A percentile compares a stretch with the other conserved stretches of the same genome.
Evolutionary conservation across 2,888 invertebrate genomes (phyloP).

Genomic region (Drosophila nr. perissopoda): DNA sequence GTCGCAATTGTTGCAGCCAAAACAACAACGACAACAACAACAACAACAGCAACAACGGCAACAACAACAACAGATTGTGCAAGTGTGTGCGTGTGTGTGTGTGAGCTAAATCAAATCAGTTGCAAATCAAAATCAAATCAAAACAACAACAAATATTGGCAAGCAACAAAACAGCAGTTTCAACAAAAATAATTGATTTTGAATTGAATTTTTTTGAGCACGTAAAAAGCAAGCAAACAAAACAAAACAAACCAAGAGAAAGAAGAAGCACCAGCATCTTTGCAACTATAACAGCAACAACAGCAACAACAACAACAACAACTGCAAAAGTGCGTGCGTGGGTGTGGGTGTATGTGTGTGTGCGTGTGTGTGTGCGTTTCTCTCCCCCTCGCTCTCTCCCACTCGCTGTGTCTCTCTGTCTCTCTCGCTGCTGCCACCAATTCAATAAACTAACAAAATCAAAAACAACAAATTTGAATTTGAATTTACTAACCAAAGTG

Average conservation of each 20-base stretch:
- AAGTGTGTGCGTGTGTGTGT: background rate
- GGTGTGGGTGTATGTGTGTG: background rate
- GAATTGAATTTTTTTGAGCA: conserved; percentile 69
- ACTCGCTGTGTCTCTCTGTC: background rate
- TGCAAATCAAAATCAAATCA: background rate
- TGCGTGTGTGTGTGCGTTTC: background rate
- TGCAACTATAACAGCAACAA: conserved; percentile 7
- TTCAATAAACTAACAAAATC: conserved; percentile 29
- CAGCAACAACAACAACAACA: conserved; percentile 3
- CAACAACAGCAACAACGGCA: conserved; percentile 26
- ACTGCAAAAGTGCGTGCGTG: conserved; percentile 19
- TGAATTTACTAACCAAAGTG: conserved; percentile 12
- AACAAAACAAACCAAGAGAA: conserved; percentile 18
- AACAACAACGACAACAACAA: conserved; percentile 34
- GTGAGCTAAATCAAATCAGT: background rate
- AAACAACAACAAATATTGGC: conserved; percentile 49
- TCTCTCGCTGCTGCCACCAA: conserved; percentile 19
- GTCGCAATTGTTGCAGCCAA: conserved; percentile 52
- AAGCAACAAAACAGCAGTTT: conserved; percentile 24
- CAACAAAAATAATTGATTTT: conserved; percentile 27
- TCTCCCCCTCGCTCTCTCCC: background rate
- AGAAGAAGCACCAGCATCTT: conserved; percentile 3
- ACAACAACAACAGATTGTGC: conserved; percentile 37
- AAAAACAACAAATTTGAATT: background rate
- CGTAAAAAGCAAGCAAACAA: conserved; percentile 53